These are phyloP conservation scores for Fragum fragum DNA, from an alignment of 2,888 invertebrate species.

Conservation along the genomic window DNA sequence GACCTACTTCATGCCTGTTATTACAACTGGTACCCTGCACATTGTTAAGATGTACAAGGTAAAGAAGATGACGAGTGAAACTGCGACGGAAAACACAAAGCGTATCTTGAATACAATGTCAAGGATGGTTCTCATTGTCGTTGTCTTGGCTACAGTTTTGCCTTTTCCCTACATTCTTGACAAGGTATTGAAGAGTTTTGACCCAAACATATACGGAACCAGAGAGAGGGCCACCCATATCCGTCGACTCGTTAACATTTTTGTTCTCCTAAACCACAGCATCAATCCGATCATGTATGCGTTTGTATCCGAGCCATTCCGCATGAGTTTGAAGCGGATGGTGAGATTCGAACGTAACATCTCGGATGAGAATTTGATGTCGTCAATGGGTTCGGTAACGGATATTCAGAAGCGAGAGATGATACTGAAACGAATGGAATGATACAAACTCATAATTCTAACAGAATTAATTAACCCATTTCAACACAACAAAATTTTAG, in stretches of 20 bases:
- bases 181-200: slow-evolving; percentile 20
- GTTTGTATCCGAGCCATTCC: slow-evolving; percentile 58
- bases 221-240: slow-evolving; percentile 33
- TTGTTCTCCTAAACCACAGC: slow-evolving; percentile 52
- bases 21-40: slow-evolving; percentile 51
- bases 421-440: slow-evolving; percentile 13
- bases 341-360: slow-evolving; percentile 17
- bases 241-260: slow-evolving; percentile 31
- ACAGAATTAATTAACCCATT: too few relatives aligned
- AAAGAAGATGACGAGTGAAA: slow-evolving; percentile 42
- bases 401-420: slow-evolving; percentile 6
- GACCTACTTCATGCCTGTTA: slow-evolving; percentile 53
- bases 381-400: not conserved
- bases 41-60: slow-evolving; percentile 44
- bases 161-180: slow-evolving; percentile 52
- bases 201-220: not conserved
- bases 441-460: too few relatives aligned
- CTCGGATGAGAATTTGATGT: slow-evolving; percentile 9
- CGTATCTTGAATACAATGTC: slow-evolving; percentile 58
- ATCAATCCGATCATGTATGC: slow-evolving; percentile 59
- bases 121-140: slow-evolving; percentile 54
- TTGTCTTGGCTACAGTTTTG: slow-evolving; percentile 51
- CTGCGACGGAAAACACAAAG: slow-evolving; percentile 48
- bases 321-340: slow-evolving; percentile 53
- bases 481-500: too few relatives aligned